A percentile compares a stretch with the other conserved stretches of the same genome.
Evolutionary conservation across 2,113 vertebrate genomes (phyloP).

Genomic region (Panthera tigris): DNA sequence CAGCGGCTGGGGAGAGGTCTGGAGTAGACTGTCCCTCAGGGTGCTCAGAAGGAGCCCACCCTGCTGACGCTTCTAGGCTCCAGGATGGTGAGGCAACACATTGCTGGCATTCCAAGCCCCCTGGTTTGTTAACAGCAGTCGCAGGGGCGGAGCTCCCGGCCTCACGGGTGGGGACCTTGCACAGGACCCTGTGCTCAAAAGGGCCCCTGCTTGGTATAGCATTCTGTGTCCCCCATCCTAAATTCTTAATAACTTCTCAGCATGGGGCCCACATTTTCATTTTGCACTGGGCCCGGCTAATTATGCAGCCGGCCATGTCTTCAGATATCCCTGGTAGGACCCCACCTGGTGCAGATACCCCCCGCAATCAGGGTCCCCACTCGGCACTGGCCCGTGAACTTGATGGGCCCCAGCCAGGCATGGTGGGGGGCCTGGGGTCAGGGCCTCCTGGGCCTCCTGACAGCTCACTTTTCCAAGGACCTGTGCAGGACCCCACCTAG

Average conservation of each 20-base stretch:
- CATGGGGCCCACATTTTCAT: fast-evolving
- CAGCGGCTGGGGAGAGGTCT: fast-evolving
- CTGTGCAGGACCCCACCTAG: not conserved
- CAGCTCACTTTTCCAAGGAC: not conserved
- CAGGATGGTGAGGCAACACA: fast-evolving
- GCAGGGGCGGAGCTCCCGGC: fast-evolving
- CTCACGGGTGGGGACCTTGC: fast-evolving
- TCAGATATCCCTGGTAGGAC: not conserved
- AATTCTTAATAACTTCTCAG: not conserved
- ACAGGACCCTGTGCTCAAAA: fast-evolving
- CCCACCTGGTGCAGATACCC: not conserved
- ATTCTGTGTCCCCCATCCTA: fast-evolving
- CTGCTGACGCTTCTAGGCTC: not conserved
- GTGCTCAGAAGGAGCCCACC: fast-evolving
- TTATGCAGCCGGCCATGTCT: fast-evolving
- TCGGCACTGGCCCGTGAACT: not conserved
- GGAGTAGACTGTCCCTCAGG: fast-evolving
- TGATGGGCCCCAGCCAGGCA: too few species aligned
- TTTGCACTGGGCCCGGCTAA: not conserved
- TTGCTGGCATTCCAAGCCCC: not conserved
- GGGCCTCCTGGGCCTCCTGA: not conserved
- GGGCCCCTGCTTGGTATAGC: fast-evolving
- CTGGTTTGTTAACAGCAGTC: too few species aligned
- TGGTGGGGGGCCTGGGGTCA: fast-evolving
- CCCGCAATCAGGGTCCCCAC: not conserved